Percentiles rank a stretch among this genome's conserved stretches.
phyloP scores from a whole-genome alignment of 2,888 invertebrate genomes.

The Ichneumoninae sp. region DNA sequence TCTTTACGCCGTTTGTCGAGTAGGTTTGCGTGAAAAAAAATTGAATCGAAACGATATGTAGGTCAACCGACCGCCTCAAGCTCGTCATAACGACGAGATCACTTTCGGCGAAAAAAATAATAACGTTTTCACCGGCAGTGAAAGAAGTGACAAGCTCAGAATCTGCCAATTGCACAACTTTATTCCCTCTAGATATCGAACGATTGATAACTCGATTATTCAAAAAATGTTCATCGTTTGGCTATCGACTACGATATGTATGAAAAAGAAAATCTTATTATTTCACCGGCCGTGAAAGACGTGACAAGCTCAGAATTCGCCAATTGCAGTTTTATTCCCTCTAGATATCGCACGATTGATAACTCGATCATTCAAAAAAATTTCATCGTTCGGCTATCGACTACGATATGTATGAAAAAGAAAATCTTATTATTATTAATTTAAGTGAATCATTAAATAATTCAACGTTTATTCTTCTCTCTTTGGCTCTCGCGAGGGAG shows the following conservation, averaged over 20 bases:
- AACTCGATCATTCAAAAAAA: not conserved
- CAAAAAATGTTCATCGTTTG: not conserved
- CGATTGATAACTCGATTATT: not conserved
- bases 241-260: not conserved
- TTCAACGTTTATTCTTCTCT: slow-evolving; percentile 50
- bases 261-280: not conserved
- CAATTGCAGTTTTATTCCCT: not conserved
- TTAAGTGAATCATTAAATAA: slow-evolving; percentile 38
- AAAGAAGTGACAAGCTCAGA: not conserved
- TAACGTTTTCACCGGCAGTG: not conserved
- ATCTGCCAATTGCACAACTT: not conserved
- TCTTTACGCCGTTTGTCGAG: too few species aligned
- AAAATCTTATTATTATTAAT: not conserved
- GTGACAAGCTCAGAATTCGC: not conserved
- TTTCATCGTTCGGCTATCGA: not conserved
- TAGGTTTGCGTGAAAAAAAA: too few species aligned
- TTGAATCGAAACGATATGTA: too few species aligned
- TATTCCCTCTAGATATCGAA: not conserved
- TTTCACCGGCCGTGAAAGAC: not conserved
- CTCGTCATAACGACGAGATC: too few species aligned
- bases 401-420: not conserved
- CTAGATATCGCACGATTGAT: not conserved
- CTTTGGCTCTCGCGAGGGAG: slow-evolving; percentile 25
- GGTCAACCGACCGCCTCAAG: too few species aligned
- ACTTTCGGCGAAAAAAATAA: not conserved